Evolutionary conservation across 2,797 vertebrate species (phyloP).

Genomic region (Allobates femoralis): DNA sequence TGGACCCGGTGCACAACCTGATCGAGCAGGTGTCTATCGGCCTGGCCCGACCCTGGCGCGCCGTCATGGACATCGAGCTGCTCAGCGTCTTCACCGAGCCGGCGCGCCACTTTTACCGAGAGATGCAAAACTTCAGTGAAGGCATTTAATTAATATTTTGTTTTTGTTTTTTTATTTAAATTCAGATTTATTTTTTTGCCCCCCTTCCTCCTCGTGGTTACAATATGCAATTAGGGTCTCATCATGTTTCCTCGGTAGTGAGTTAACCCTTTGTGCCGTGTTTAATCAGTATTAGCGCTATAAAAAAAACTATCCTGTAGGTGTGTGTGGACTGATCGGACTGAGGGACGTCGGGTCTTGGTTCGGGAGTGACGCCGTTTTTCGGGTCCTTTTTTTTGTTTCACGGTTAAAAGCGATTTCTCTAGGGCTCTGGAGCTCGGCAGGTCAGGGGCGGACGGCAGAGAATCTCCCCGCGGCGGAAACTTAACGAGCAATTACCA

Average conservation of each 20-base stretch:
- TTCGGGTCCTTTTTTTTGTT: slow-evolving; percentile 76
- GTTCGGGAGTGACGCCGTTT: slow-evolving; percentile 84
- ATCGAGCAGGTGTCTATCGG: slow-evolving; percentile 96
- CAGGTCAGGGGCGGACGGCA: not conserved
- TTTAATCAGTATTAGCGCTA: slow-evolving; percentile 92
- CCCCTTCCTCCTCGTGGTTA: slow-evolving; percentile 75
- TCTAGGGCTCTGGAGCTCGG: slow-evolving; percentile 70
- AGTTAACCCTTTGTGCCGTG: slow-evolving; percentile 90
- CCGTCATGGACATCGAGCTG: slow-evolving; percentile 89
- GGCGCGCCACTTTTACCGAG: slow-evolving; percentile 94
- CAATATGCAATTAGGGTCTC: slow-evolving; percentile 84
- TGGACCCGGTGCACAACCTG: slow-evolving; percentile 94
- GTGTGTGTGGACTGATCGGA: slow-evolving; percentile 89
- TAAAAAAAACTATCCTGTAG: slow-evolving; percentile 78
- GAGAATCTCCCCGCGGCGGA: slow-evolving; percentile 22
- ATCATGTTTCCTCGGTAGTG: slow-evolving; percentile 83
- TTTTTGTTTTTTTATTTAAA: slow-evolving; percentile 58
- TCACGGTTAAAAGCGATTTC: slow-evolving; percentile 83
- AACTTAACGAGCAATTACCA: slow-evolving; percentile 41
- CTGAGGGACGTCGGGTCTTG: slow-evolving; percentile 84
- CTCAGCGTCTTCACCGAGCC: slow-evolving; percentile 92
- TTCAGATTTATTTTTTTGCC: slow-evolving; percentile 61
- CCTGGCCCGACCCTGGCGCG: slow-evolving; percentile 92
- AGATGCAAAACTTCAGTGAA: slow-evolving; percentile 95
- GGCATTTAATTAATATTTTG: slow-evolving; percentile 85